Evolutionary conservation across 1,140 invertebrate genomes (phyloP).

Genomic region (Heliconius nattereri): DNA sequence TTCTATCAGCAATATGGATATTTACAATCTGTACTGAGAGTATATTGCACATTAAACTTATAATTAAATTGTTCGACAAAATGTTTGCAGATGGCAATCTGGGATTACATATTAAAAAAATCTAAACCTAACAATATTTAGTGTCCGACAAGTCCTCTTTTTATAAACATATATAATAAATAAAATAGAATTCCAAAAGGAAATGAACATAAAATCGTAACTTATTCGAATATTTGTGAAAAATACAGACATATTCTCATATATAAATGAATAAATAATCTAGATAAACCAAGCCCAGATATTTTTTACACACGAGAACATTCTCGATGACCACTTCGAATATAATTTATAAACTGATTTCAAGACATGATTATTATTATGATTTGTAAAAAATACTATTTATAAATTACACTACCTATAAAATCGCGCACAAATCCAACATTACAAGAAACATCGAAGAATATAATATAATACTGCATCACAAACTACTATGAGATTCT

Average conservation of each 20-base stretch:
- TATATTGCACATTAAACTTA: slow-evolving; percentile 79
- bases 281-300: neutral
- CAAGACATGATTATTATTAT: neutral
- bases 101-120: slow-evolving; percentile 20
- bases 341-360: slow-evolving; percentile 24
- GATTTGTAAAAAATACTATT: slow-evolving; percentile 27
- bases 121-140: slow-evolving; percentile 14
- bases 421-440: slow-evolving; percentile 37
- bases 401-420: slow-evolving; percentile 35
- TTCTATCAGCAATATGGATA: slow-evolving; percentile 41
- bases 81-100: slow-evolving; percentile 31
- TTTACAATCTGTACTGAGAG: slow-evolving; percentile 67
- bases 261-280: neutral
- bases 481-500: slow-evolving; percentile 1
- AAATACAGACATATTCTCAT: slow-evolving; percentile 18
- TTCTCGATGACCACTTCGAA: slow-evolving; percentile 18
- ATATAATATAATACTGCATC: neutral
- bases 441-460: neutral
- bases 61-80: slow-evolving; percentile 43
- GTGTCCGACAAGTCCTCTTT: slow-evolving; percentile 17
- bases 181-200: slow-evolving; percentile 15
- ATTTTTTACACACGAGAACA: neutral
- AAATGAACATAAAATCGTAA: slow-evolving; percentile 3
- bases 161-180: slow-evolving; percentile 15
- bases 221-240: slow-evolving; percentile 18